Evolutionary conservation across 1,140 invertebrate genomes (phyloP), one percentile per base, ranked within the genome.

Genomic region (Macrosteles quadrilineatus): DNA sequence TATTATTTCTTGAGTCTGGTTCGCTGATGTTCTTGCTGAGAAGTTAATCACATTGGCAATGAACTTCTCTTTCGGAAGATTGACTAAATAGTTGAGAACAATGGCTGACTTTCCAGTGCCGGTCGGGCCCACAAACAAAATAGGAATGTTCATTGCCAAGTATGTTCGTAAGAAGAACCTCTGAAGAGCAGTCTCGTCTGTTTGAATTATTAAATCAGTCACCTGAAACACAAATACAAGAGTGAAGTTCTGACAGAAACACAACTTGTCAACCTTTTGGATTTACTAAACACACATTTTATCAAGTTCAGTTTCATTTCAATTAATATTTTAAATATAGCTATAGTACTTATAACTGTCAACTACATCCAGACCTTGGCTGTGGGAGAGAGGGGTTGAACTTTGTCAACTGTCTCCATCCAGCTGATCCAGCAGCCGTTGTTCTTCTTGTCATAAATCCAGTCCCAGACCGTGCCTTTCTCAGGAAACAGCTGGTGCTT

Each of bases 41-140:
- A 98, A 97, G 78, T 96, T 97, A 55, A 98, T 85, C 0, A 91
- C 86, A 79, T 96, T 98, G 0, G 92, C 87, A 11, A 93, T 83
- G 76, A 89, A 94, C 75, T 91, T 93, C 59, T 95, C 89, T 75
- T 90, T 92, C 1, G 93, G 86, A 25, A 97, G 78, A 2, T 86
- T 83, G 19, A 91, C 78, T 25, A 98, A 75, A 77, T 92, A 91
- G 79, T 94, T 88, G 9, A 94, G 82, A 1, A 95, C 87, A 40
- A 96, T 88, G 3, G 89, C 90, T 17, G 94, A 95, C 82, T 98
- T 98, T 68, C 96, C 97, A 0, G 95, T 97, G n/a, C 96, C 96
- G 1, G 95, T 96, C 0, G 96, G 95, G 0, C 97, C 96, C 12
- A 97, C 87, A 75, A 98, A 89, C 53, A 98, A 78, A n/a, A 93